Base-by-base conservation (phyloP, 2,888 invertebrate species). In the Cryptocheilus praepositus region DNA sequence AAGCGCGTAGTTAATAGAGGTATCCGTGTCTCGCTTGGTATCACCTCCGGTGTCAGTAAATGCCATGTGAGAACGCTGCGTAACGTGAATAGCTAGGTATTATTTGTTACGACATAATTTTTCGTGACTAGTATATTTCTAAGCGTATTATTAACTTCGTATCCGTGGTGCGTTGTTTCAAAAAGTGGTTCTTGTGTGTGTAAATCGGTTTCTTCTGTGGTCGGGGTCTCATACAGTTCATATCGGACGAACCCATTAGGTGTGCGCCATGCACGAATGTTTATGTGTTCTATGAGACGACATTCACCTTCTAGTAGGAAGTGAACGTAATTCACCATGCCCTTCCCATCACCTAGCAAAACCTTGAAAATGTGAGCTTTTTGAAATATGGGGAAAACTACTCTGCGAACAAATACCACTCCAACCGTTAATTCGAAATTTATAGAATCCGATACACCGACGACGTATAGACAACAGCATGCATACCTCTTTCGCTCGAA, bases 241-340 rank as follows among this genome's bases (percentile, higher is more conserved):
- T 91, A 92, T 70, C 84, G 88, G 43, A 84, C 88, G 36, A 11
- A 11, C 65, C 87, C 89, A 3, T 89, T 88, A 8, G 89, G 81
- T 28, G 80, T 85, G 52, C 83, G 83, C 43, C 84, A 85, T 46
- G 90, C 87, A 18, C 87, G 82, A 45, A 92, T 87, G 79, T 90
- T 84, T 63, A 93, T 84, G 22, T 91, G 90, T 78, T 93, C 92
- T 68, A 93, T 91, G 86, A 93, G 90, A 81, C 91, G 91, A 79
- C 92, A 92, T 63, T 89, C 90, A 0, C 93, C 93, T 46, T 91
- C 90, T 53, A 92, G 85, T 54, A 93, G 81, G 77, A 93, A 93
- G 82, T 93, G 92, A 1, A 86, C 88, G 60, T 86, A 88, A 70
- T 88, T 88, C 21, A 85, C 81, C 81, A 85, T 81, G 15, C 89